phyloP scores from a whole-genome alignment of 1,140 invertebrate genomes.

The Agraylea sexmaculata region DNA sequence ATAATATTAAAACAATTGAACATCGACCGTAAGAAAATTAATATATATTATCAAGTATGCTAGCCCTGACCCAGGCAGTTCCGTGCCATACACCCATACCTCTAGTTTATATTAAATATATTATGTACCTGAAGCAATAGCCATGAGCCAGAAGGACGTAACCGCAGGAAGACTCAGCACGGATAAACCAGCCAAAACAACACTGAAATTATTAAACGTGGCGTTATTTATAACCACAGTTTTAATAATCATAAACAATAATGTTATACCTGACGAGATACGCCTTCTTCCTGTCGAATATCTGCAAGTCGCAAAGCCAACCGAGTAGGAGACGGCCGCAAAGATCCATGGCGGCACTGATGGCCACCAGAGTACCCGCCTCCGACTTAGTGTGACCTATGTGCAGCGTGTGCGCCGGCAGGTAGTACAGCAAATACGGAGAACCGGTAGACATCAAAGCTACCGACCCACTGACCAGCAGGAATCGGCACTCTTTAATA shows the following conservation, averaged over 20 bases:
- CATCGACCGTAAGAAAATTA: too few species aligned
- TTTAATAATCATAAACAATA: too few species aligned
- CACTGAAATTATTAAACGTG: constrained; percentile 46
- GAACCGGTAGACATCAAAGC: constrained; percentile 64
- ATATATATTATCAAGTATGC: too few species aligned
- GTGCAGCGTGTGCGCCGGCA: constrained; percentile 57
- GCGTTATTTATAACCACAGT: too few species aligned
- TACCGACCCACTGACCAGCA: constrained; percentile 58
- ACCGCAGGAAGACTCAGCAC: constrained; percentile 53
- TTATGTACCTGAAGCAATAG: constrained; percentile 36
- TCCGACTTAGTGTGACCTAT: constrained; percentile 53
- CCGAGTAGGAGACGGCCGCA: constrained; percentile 56
- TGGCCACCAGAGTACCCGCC: constrained; percentile 54
- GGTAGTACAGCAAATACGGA: constrained; percentile 61
- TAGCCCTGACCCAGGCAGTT: too few species aligned
- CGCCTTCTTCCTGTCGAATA: constrained; percentile 57
- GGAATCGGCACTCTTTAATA: constrained; percentile 54
- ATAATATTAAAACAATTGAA: too few species aligned
- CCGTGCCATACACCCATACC: too few species aligned
- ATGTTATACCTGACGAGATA: constrained; percentile 53
- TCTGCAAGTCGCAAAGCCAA: constrained; percentile 56
- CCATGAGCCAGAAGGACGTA: constrained; percentile 49
- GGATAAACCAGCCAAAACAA: constrained; percentile 52
- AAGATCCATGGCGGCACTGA: constrained; percentile 58
- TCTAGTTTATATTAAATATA: too few species aligned